phyloP scores from a whole-genome alignment of 2,113 vertebrate genomes.

The Ageneiosus marmoratus region DNA sequence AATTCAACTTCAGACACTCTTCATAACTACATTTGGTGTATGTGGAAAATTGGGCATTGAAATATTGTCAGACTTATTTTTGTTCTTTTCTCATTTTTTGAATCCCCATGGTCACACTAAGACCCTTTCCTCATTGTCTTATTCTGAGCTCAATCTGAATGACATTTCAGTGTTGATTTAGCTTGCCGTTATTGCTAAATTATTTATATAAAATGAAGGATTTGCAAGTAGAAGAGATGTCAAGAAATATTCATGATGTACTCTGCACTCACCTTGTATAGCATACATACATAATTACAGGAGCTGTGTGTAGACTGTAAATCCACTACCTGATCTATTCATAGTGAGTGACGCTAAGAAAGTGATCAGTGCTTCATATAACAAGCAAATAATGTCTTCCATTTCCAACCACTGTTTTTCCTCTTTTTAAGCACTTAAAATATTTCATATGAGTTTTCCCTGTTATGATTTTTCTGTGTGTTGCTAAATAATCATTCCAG shows the following conservation, averaged over 20 bases:
- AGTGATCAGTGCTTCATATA: slow-evolving; percentile 18
- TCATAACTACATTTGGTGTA: too few relatives aligned
- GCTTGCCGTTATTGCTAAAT: not conserved
- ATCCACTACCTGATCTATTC: slow-evolving; percentile 14
- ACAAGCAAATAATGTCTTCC: slow-evolving; percentile 24
- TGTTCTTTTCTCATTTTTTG: not conserved
- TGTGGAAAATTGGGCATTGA: too few relatives aligned
- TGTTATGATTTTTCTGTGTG: not conserved
- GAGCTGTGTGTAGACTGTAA: not conserved
- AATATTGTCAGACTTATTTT: too few relatives aligned
- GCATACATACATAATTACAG: slow-evolving; percentile 8
- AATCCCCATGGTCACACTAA: not conserved
- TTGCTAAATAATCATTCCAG: not conserved
- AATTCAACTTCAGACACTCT: too few relatives aligned
- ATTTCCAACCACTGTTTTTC: slow-evolving; percentile 18
- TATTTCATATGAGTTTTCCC: not conserved
- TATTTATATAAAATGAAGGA: slow-evolving; percentile 12
- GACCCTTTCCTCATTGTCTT: not conserved
- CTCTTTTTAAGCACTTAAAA: not conserved
- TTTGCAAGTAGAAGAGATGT: not conserved
- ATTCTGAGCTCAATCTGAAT: slow-evolving; percentile 1
- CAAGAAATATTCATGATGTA: not conserved
- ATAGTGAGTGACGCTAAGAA: not conserved
- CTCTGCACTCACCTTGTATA: slow-evolving; percentile 1
- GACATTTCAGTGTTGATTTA: slow-evolving; percentile 13